A percentile compares a stretch with the other conserved stretches of the same genome.
Conservation (phyloP, 2,888 invertebrate genomes). For the Synergus laeviventris region DNA sequence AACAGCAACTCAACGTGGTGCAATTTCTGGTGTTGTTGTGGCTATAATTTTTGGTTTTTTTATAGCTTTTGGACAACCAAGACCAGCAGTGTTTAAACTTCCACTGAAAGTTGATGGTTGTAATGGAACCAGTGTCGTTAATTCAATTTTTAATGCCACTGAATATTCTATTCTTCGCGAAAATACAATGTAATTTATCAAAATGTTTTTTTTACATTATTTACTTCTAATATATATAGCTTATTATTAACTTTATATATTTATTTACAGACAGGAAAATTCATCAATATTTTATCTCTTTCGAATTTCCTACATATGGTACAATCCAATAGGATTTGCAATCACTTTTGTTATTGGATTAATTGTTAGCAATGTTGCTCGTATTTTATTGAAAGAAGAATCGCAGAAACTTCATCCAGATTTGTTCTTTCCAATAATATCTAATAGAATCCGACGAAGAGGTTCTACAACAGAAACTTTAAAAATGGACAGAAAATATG, state of each 20-base stretch:
- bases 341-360: constrained; percentile 59
- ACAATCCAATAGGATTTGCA: constrained; percentile 66
- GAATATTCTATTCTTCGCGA: too few relatives aligned
- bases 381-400: constrained; percentile 38
- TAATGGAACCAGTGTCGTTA: constrained; percentile 76
- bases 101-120: constrained; percentile 63
- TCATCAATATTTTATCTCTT: constrained; percentile 63
- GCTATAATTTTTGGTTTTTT: constrained; percentile 85
- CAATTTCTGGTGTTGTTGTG: constrained; percentile 81
- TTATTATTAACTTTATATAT: not conserved
- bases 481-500: not conserved
- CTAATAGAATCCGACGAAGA: constrained; percentile 55
- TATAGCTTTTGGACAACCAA: constrained; percentile 91
- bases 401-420: constrained; percentile 58
- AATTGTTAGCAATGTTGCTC: constrained; percentile 55
- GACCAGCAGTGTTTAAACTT: constrained; percentile 78
- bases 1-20: constrained; percentile 85
- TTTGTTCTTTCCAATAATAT: constrained; percentile 67
- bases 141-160: constrained; percentile 62
- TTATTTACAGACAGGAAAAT: constrained; percentile 44
- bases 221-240: not conserved
- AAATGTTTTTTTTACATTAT: not conserved
- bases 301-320: constrained; percentile 71
- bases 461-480: not conserved
- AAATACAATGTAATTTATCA: too few relatives aligned